phyloP scores from a whole-genome alignment of 2,888 invertebrate genomes.

The Neoitamus cyanurus region DNA sequence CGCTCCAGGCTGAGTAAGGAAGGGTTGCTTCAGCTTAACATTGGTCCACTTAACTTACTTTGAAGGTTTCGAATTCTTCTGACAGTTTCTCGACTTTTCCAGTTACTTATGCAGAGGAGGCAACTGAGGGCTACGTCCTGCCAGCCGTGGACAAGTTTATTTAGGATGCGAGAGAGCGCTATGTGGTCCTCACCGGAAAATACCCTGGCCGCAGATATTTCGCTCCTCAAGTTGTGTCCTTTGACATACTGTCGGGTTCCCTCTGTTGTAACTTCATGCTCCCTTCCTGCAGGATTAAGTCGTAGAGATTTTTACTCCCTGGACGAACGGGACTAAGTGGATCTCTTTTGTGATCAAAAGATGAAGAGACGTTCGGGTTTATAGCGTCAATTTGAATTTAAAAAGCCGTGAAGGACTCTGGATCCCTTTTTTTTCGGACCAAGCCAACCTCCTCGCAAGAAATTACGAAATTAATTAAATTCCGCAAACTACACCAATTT shows the following conservation, averaged over 20 bases:
- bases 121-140: background rate
- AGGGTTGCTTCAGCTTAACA: conserved; percentile 2
- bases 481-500: background rate
- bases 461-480: background rate
- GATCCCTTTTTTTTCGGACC: background rate
- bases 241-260: background rate
- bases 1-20: background rate
- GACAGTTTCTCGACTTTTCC: conserved; percentile 23
- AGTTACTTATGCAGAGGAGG: background rate
- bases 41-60: background rate
- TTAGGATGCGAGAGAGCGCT: background rate
- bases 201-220: background rate
- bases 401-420: background rate
- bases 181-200: background rate
- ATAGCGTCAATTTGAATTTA: background rate
- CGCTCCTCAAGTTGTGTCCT: background rate
- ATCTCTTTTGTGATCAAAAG: background rate
- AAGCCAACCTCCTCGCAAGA: background rate
- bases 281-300: background rate
- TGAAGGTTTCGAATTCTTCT: conserved; percentile 20
- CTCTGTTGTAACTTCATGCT: background rate
- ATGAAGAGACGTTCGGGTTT: background rate
- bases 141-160: background rate
- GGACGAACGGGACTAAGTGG: background rate
- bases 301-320: background rate